Conservation (phyloP, 2,113 vertebrate genomes). For the Alaudala cheleensis region DNA sequence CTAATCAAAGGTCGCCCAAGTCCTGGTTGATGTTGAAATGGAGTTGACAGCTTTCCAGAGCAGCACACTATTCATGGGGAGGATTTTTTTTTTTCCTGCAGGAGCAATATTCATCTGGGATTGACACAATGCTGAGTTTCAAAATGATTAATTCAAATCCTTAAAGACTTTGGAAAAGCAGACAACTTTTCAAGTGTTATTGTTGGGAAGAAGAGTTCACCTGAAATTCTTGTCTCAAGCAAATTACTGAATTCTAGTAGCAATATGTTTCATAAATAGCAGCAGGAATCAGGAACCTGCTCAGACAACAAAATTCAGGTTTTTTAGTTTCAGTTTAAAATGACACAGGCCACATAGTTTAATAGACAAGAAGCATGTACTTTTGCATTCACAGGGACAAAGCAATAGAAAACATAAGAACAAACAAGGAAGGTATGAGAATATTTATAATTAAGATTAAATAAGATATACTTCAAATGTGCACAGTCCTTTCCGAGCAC, state of each 20-base stretch:
- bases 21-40: constrained; percentile 50
- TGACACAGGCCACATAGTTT: neutral
- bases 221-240: neutral
- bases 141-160: constrained; percentile 13
- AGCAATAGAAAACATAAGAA: neutral
- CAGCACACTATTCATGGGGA: neutral
- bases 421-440: neutral
- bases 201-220: neutral
- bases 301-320: neutral
- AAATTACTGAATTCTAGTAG: neutral
- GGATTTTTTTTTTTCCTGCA: neutral
- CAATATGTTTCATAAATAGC: neutral
- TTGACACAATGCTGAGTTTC: constrained; percentile 41
- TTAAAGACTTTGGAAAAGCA: constrained; percentile 23
- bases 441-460: neutral
- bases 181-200: neutral
- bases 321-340: neutral
- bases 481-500: neutral
- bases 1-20: constrained; percentile 52
- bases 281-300: neutral
- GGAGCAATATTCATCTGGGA: constrained; percentile 14
- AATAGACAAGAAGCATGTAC: neutral
- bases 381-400: neutral
- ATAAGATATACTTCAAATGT: neutral
- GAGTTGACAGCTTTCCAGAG: constrained; percentile 48